Evolutionary conservation across 2,797 vertebrate species (phyloP).

Genomic region (Crax fasciolata): DNA sequence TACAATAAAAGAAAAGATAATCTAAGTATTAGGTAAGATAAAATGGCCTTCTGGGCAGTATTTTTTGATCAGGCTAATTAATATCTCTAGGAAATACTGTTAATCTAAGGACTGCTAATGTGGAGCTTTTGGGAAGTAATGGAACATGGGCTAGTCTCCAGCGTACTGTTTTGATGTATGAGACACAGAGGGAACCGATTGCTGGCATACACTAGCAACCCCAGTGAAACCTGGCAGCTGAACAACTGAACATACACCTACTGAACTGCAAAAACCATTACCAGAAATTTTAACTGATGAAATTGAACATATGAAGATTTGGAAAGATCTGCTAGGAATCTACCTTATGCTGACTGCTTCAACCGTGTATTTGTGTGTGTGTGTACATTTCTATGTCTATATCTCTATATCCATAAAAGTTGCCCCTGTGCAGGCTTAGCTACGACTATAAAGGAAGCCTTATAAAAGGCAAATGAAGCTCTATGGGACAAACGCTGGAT

Average conservation of each 20-base stretch:
- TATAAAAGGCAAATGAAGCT: not conserved
- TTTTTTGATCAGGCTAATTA: not conserved
- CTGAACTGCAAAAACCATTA: not conserved
- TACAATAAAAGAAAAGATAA: not conserved
- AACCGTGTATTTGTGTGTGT: not conserved
- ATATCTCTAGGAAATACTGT: not conserved
- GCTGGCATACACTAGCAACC: not conserved
- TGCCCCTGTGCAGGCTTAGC: not conserved
- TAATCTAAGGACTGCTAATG: not conserved
- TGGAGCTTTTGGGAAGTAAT: not conserved
- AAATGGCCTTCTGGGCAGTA: not conserved
- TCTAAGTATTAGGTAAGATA: not conserved
- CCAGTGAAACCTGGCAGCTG: constrained; percentile 2
- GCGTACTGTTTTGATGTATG: not conserved
- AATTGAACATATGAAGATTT: not conserved
- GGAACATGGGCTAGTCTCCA: not conserved
- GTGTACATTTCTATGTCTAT: not conserved
- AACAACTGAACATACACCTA: not conserved
- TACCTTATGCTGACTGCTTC: not conserved
- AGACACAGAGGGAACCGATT: not conserved
- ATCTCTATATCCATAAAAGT: not conserved
- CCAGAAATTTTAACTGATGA: not conserved
- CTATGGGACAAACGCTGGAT: not conserved
- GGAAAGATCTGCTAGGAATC: not conserved
- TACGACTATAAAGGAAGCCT: not conserved